A percentile compares a stretch with the other conserved stretches of the same genome.
Conservation (phyloP, 1,140 invertebrate genomes). For the Laodelphax striatellus region DNA sequence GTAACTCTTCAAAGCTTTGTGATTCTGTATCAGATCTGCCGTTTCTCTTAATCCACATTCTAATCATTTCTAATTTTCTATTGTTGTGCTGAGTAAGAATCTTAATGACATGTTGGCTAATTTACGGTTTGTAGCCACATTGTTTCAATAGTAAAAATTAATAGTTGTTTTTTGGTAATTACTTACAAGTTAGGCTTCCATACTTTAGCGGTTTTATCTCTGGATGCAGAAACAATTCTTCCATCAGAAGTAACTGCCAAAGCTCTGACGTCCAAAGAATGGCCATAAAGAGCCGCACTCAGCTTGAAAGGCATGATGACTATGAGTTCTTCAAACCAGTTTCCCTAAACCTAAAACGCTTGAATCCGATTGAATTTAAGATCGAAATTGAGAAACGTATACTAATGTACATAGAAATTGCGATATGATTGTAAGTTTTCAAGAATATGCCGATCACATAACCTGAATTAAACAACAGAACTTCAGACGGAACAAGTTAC, state of each 20-base stretch:
- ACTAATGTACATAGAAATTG: too few relatives aligned
- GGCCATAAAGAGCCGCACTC: conserved; percentile 60
- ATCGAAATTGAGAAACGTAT: not conserved
- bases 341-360: not conserved
- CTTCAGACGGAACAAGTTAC: too few relatives aligned
- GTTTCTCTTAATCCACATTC: too few relatives aligned
- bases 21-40: too few relatives aligned
- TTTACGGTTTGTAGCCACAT: too few relatives aligned
- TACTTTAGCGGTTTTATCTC: conserved; percentile 73
- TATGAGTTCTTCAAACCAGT: not conserved
- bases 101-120: not conserved
- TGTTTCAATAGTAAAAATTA: too few relatives aligned
- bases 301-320: conserved; percentile 47
- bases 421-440: too few relatives aligned
- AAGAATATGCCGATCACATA: too few relatives aligned
- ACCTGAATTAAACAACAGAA: too few relatives aligned
- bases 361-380: not conserved
- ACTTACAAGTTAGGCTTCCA: conserved; percentile 70
- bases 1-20: too few relatives aligned
- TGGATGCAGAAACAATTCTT: conserved; percentile 68
- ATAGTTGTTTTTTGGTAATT: too few relatives aligned
- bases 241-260: conserved; percentile 52
- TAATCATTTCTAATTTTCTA: not conserved
- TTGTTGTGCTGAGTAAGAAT: not conserved
- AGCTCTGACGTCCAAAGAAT: conserved; percentile 72